Conservation (phyloP, 2,888 invertebrate species). For the Aphidoletes aphidimyza region DNA sequence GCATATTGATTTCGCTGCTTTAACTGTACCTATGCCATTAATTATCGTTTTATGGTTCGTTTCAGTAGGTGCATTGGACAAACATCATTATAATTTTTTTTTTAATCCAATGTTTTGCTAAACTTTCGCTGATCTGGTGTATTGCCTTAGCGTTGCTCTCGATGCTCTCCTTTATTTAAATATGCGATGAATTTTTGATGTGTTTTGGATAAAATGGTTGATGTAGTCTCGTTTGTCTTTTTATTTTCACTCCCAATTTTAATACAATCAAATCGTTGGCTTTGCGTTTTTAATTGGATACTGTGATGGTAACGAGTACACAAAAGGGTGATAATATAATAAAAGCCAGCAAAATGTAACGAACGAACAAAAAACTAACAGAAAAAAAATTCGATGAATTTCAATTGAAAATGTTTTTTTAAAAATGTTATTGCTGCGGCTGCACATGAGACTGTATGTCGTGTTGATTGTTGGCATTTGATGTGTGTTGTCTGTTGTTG, state of each 20-base stretch:
- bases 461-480: slow-evolving; percentile 7
- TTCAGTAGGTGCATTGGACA: slow-evolving; percentile 12
- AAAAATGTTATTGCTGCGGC: background rate
- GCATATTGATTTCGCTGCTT: background rate
- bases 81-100: background rate
- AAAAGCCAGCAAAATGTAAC: background rate
- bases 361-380: background rate
- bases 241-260: background rate
- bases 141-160: background rate
- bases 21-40: slow-evolving; percentile 3
- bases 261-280: no score
- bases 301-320: no score
- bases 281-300: no score
- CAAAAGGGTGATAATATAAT: no score
- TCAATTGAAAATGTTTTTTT: slow-evolving; percentile 19
- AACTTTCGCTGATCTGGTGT: background rate
- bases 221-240: background rate
- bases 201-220: no score
- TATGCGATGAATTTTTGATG: slow-evolving; percentile 21
- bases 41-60: background rate
- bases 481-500: background rate
- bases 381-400: slow-evolving; percentile 17
- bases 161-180: background rate
- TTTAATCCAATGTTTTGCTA: background rate
- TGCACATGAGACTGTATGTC: background rate